Evolutionary conservation across 37 sponge, comb jelly and placozoan species (phyloP), one percentile per base, ranked within the genome.

Genomic region (Chondrilla cf. caribensis): DNA sequence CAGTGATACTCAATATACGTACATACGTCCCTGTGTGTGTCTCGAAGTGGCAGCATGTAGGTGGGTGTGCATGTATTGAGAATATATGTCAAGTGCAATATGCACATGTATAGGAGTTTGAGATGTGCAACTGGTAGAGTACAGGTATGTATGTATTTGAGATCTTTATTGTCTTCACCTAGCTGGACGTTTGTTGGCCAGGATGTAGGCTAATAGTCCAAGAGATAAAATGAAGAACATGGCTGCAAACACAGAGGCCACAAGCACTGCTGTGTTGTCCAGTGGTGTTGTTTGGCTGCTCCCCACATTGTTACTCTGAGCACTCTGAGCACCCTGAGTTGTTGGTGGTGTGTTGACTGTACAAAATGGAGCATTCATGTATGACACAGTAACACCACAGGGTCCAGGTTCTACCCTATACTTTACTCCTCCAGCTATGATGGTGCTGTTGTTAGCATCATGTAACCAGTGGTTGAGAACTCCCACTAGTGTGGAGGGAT

Each of bases 171-270:
- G n/a, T n/a, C n/a, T n/a, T n/a, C n/a, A 47, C 51, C 51, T 47
- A 14, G 6, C 9, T 47, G 51, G 51, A 11, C 11, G 11, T 11
- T 47, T 47, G 9, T 14, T 47, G 51, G 51, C 51, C 51, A 67
- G 15, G 17, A 67, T 67, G 68, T 67, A 67, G 31, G 35, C 68
- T 3, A 67, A 17, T 17, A 67, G 68, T 29, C 68, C 68, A 17
- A 67, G 68, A 26, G 32, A n/a, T 33, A 67, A 29, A 3, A 67
- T 67, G 35, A 67, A 67, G 68, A 67, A 67, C 68, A 67, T 67
- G 2, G 68, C 35, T 33, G 68, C 68, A 67, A n/a, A 67, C 2
- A 67, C 68, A 29, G 68, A 67, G 32, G 68, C 68, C 68, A 67
- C 68, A 67, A 26, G 2, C 3, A 67, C 68, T 26, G 68, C 33